Base-by-base conservation (phyloP, 2,888 invertebrate species). In the Ferrisia virgata region DNA sequence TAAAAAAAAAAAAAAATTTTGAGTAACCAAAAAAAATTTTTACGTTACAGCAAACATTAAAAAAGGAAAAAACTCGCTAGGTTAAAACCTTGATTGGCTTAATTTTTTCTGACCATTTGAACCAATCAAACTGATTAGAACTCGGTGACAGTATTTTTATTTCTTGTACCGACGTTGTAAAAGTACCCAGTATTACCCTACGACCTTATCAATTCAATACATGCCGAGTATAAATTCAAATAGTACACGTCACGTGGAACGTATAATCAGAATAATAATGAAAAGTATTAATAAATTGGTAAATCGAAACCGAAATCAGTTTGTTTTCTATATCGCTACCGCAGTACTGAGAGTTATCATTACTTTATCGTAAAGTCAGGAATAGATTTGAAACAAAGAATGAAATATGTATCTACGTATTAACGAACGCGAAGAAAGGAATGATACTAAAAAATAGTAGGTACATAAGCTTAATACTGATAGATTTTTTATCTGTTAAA, bases 381-480 rank as follows among this genome's bases (percentile, higher is more conserved):
- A n/a, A n/a, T n/a, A 40, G 8, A 8, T 36, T 36, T 8, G 4
- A 36, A 36, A 4, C 8, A n/a, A 47, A 18, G 47, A 18, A 18
- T n/a, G 43, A 47, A 18, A 18, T 47, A 18, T 2, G 18, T 9
- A 2, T 18, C n/a, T 3, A 40, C 40, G 40, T 40, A 40, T 40
- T 4, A 47, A 47, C 40, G 13, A 47, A n/a, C 5, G n/a, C 18
- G 47, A 3, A 8, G n/a, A n/a, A 18, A 47, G 47, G 58, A 64
- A 64, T 28, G 25, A 28, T 11, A 64, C 2, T 25, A 11, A 64
- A 64, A 64, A 25, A n/a, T n/a, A n/a, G n/a, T n/a, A n/a, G n/a
- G 3, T 64, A 64, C 28, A 47, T n/a, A 47, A 47, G 47, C 58
- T 64, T 72, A 72, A 72, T 72, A 72, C 72, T 72, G 72, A 72